phyloP scores from a whole-genome alignment of 2,888 invertebrate species.

The Lepidocyrtinus sp. region DNA sequence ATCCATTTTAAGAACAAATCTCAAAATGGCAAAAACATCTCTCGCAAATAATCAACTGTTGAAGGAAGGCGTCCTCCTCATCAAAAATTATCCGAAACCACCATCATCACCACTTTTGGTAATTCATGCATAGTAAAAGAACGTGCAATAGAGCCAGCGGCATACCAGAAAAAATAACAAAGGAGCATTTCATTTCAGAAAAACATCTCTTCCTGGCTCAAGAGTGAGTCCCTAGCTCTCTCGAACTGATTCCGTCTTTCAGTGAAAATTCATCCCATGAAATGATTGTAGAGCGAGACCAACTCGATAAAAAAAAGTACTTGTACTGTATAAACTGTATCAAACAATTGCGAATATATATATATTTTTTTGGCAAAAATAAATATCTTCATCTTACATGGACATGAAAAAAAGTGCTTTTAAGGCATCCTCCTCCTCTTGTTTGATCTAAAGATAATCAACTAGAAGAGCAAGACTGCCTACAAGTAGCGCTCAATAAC shows the following conservation, averaged over 20 bases:
- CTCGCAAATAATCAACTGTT: conserved; percentile 45
- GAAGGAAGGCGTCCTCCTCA: conserved; percentile 37
- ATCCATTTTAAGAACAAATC: neutral
- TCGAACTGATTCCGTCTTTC: too few species aligned
- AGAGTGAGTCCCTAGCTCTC: too few species aligned
- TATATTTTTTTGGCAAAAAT: neutral
- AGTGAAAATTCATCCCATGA: neutral
- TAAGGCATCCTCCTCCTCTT: conserved; percentile 2
- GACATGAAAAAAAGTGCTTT: neutral
- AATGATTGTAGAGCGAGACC: too few species aligned
- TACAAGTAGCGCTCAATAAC: conserved; percentile 14
- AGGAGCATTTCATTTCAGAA: neutral
- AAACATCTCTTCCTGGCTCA: too few species aligned
- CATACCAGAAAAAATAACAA: too few species aligned
- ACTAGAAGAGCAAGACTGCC: conserved; percentile 46
- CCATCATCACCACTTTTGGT: neutral
- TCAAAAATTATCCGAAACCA: neutral
- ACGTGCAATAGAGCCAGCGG: neutral
- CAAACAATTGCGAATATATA: neutral
- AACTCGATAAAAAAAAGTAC: neutral
- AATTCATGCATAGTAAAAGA: neutral
- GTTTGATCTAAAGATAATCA: conserved; percentile 46
- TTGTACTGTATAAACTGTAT: neutral
- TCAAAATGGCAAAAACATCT: neutral
- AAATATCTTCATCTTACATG: neutral